phyloP scores from a whole-genome alignment of 2,888 invertebrate genomes.

The Xestobium rufovillosum region DNA sequence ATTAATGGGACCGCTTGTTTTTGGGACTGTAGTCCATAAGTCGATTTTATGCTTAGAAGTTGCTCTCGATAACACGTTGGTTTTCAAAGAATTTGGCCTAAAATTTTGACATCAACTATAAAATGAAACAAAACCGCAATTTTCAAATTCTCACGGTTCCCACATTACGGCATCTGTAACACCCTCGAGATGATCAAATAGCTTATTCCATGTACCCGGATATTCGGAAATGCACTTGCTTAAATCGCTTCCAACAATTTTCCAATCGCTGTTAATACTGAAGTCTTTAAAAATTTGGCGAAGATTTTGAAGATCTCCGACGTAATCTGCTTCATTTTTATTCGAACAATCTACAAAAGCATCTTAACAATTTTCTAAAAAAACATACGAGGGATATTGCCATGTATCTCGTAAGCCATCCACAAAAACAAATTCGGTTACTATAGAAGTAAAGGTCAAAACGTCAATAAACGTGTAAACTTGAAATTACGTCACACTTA shows the following conservation, averaged over 20 bases:
- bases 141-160: slow-evolving; percentile 68
- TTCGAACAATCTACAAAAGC: slow-evolving; percentile 45
- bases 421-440: no score
- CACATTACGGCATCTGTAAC: slow-evolving; percentile 61
- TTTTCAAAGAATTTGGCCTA: no score
- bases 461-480: no score
- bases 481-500: no score
- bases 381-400: no score
- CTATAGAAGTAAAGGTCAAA: no score
- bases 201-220: slow-evolving; percentile 50
- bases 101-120: no score
- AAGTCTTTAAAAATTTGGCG: slow-evolving; percentile 60
- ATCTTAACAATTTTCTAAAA: no score
- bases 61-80: no score
- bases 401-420: no score
- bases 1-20: slow-evolving; percentile 32
- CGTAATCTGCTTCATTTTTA: slow-evolving; percentile 51
- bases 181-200: slow-evolving; percentile 49
- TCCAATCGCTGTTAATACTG: slow-evolving; percentile 50
- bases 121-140: no score
- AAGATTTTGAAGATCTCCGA: slow-evolving; percentile 54
- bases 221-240: slow-evolving; percentile 46
- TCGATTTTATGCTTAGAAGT: slow-evolving; percentile 21
- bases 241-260: slow-evolving; percentile 55
- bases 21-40: slow-evolving; percentile 37